Evolutionary conservation across 2,888 invertebrate species (phyloP).

Genomic region (Lampropteryx suffumata): DNA sequence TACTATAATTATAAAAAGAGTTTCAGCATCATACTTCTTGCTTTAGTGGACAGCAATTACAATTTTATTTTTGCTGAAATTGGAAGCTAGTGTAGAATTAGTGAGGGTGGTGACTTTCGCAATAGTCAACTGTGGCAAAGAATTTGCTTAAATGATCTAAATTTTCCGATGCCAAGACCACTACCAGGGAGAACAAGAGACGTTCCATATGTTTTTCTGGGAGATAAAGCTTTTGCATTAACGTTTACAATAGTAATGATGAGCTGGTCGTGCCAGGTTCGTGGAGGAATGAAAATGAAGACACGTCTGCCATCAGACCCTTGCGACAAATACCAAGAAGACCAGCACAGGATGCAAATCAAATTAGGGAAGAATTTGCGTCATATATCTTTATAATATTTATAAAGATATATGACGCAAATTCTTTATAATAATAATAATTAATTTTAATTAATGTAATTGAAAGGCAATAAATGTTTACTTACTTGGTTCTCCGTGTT

Average conservation of each 20-base stretch:
- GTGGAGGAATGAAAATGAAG: constrained; percentile 4
- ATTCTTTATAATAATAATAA: too few relatives aligned
- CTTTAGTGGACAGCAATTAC: constrained; percentile 24
- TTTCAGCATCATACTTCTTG: constrained; percentile 24
- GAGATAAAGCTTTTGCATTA: constrained; percentile 3
- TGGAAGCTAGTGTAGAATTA: constrained; percentile 17
- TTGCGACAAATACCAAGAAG: neutral
- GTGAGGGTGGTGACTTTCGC: constrained; percentile 18
- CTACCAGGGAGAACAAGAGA: neutral
- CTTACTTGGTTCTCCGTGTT: constrained; percentile 8
- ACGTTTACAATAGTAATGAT: constrained; percentile 24
- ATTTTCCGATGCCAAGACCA: neutral
- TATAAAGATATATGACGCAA: too few relatives aligned
- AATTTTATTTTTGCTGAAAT: constrained; percentile 23
- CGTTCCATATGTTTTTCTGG: neutral
- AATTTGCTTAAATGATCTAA: neutral
- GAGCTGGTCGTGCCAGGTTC: neutral
- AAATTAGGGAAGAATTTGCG: neutral
- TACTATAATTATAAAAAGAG: constrained; percentile 21
- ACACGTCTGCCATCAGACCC: neutral
- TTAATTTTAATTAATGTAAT: too few relatives aligned
- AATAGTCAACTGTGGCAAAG: constrained; percentile 13
- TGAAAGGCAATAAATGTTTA: neutral
- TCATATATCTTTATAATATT: too few relatives aligned
- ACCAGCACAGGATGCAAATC: neutral